Evolutionary conservation across 2,888 invertebrate genomes (phyloP), one percentile per base, ranked within the genome.

Genomic region (Meiosimyza platycephala): DNA sequence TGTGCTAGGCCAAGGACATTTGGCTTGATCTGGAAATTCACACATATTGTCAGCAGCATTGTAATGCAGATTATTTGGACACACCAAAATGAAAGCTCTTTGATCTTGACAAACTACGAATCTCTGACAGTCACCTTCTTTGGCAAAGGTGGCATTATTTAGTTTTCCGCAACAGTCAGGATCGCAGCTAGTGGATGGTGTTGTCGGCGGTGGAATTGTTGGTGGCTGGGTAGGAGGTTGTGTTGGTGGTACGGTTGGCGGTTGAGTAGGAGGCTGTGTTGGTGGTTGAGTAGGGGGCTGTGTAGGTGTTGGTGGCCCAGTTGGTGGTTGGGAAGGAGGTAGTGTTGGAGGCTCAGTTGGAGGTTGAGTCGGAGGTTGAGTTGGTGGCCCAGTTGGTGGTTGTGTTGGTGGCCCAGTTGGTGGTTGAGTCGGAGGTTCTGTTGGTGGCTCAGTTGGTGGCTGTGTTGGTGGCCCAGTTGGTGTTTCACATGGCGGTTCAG

Each of bases 21-120:
- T 52, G 1, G 82, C 84, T 18, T 76, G 74, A 7, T 76, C 64
- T 5, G 84, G 85, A 57, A 59, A 82, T 60, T 82, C 85, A 72
- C 84, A 84, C 0, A 65, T 9, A 13, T 72, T 64, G 0, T 76
- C 78, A 0, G 5, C 7, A 0, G 16, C 15, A 63, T 81, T 80
- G 63, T 74, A 84, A 6, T 82, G 80, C 52, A 84, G 74, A 48
- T 82, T 81, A 16, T 78, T 74, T 47, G 83, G 78, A 7, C 84
- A 84, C 0, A 5, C 73, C 7, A 78, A 71, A 7, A 74, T 47
- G 5, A 66, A 69, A 15, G 72, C 55, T 0, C 54, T 6, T 55
- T 78, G 78, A 40, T 75, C 33, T 18, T 63, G 16, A 47, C 80
- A 80, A 2, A 79, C 77, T 48, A 79, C 69, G 55, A 77, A 80